Base-by-base conservation (phyloP, 2,113 vertebrate species). In the Coptodon bakossiorum region DNA sequence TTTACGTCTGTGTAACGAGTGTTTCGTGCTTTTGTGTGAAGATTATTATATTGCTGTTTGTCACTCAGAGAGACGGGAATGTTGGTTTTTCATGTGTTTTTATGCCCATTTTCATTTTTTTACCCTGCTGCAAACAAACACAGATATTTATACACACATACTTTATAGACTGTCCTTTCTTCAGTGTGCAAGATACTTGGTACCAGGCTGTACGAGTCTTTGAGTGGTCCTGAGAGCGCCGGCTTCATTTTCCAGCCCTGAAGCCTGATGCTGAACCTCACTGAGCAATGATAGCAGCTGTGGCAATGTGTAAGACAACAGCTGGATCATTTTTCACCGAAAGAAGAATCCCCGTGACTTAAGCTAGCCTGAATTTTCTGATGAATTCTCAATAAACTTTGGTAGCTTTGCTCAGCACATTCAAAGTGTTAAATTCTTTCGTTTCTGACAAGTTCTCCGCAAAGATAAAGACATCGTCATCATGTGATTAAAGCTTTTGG, bases 291-390 rank as follows among this genome's bases (percentile, higher is more conserved):
- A 19, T 16, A 6, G 27, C 56, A 68, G 34, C 63, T 40, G 6
- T 38, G 34, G 6, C 19, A 3, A 38, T 40, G 63, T 13, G 34
- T 22, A 40, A 40, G n/a, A 71, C 7, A 3, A 63, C 9, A 63
- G 4, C 16, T 36, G 31, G 9, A 63, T 40, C 34, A 40, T 40
- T 8, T 66, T 3, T 61, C 57, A 3, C 14, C 3, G 3, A 3
- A 38, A 68, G 34, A 66, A 38, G 19, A 66, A 38, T 36, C 61
- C 61, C 0, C 0, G 6, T 38, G 17, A 66, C 1, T 38, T 38
- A n/a, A n/a, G 6, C 19, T n/a, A 8, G 24, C 56, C 56, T 29
- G 56, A 59, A 16, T 1, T 59, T 9, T 29, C 24, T 29, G 1
- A 29, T 29, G 56, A 59, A 59, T 29, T 59, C 56, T 59, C 56